Percentiles rank a stretch among this genome's conserved stretches.
Conservation (phyloP, 1,140 invertebrate genomes). For the Globodera ellingtonae region DNA sequence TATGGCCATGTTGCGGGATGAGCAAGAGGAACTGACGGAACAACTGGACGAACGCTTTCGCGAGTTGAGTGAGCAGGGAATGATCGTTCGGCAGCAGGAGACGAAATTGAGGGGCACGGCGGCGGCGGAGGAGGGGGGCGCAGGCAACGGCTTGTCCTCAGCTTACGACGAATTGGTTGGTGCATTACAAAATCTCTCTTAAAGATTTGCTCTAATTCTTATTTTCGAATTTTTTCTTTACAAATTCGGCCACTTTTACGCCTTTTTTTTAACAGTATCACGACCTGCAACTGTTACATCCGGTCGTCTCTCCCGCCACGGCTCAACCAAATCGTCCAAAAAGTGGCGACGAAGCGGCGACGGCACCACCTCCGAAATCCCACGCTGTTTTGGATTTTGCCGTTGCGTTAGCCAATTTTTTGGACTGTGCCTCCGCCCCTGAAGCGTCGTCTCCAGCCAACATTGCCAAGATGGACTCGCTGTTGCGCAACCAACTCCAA, state of each 20-base stretch:
- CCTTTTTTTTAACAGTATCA: background rate
- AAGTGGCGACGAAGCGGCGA: background rate
- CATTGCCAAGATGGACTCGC: background rate
- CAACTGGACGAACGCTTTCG: slow-evolving; percentile 16
- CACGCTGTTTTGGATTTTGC: background rate
- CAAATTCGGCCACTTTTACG: too few relatives aligned
- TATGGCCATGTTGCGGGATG: slow-evolving; percentile 20
- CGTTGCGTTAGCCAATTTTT: background rate
- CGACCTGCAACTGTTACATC: background rate
- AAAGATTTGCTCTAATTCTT: too few relatives aligned
- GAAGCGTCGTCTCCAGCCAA: background rate
- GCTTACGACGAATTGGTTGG: background rate
- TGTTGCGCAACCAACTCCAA: background rate
- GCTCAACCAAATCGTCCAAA: background rate
- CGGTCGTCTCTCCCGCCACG: background rate
- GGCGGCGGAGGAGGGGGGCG: background rate
- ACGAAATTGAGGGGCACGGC: background rate
- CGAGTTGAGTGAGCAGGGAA: slow-evolving; percentile 12
- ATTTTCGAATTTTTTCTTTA: too few relatives aligned
- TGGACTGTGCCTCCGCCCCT: background rate
- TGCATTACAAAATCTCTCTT: background rate
- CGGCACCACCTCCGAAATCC: background rate
- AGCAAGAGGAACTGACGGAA: slow-evolving; percentile 12
- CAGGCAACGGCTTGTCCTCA: background rate
- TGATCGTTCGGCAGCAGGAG: background rate